Evolutionary conservation across 2,888 invertebrate genomes (phyloP), one percentile per base, ranked within the genome.

Genomic region (Lasioglossum vierecki): DNA sequence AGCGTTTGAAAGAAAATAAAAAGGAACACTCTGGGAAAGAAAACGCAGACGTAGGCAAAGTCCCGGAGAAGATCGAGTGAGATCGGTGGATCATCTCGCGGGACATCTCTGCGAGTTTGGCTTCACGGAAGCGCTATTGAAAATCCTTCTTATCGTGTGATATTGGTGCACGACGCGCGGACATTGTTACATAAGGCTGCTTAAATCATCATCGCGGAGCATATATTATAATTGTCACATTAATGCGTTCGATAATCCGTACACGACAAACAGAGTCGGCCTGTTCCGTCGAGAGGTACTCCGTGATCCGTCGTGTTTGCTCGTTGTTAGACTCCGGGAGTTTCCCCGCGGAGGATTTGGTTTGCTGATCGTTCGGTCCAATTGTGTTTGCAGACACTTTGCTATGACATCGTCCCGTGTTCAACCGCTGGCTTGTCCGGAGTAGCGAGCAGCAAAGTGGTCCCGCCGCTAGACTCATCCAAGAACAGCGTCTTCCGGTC

Each of bases 351-450:
- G 11, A 9, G 35, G 22, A 35, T 39, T 68, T 22, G 68, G 68
- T 68, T 68, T 68, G 35, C 35, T 63, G 30, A 63, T 26, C 22
- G 39, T 0, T 53, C 9, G 22, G 22, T 15, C 66, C 60, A 46
- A 9, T 81, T 68, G 18, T 82, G 9, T 49, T 84, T 82, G 5
- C 84, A 84, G 84, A n/a, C 39, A 60, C 39, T 15, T 44, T 83
- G 60, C 71, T 79, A 84, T 79, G 79, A 73, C 6, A 73, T 68
- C 76, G 49, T 73, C 39, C 46, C 57, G 39, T 39, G 39, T 66
- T 22, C 76, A 92, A 91, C 92, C 73, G 76, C 90, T 91, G 87
- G 88, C 85, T 92, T 91, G 91, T 87, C 91, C 79, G 87, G 90
- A 79, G 81, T 88, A 73, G 84, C 91, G 49, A 53, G 85, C 66